Percentiles rank a stretch among this genome's conserved stretches.
These are phyloP conservation scores for Lates calcarifer DNA, from an alignment of 2,113 vertebrate genomes.

Conservation along the genomic window DNA sequence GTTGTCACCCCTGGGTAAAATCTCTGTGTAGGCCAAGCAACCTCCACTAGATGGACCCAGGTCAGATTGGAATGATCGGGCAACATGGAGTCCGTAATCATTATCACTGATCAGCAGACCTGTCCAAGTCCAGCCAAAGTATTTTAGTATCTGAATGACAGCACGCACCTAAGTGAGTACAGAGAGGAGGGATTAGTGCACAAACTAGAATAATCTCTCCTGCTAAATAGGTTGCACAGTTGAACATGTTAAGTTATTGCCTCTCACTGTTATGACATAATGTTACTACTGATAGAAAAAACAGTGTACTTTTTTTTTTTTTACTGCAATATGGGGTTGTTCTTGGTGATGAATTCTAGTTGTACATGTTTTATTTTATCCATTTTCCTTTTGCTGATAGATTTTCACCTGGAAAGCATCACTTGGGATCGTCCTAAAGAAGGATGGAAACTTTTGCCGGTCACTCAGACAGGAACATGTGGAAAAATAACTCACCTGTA, in stretches of 20 bases:
- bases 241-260: background rate
- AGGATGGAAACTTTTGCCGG: too few species aligned
- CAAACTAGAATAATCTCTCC: background rate
- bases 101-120: slow-evolving; percentile 51
- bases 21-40: slow-evolving; percentile 76
- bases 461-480: too few species aligned
- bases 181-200: background rate
- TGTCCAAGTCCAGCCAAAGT: slow-evolving; percentile 65
- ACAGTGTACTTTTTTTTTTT: too few species aligned
- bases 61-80: slow-evolving; percentile 43
- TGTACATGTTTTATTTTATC: too few species aligned
- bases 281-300: too few species aligned
- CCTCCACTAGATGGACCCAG: slow-evolving; percentile 26
- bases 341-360: too few species aligned
- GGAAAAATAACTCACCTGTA: too few species aligned
- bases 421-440: too few species aligned
- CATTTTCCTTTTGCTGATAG: too few species aligned
- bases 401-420: too few species aligned
- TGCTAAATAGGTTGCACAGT: background rate
- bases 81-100: slow-evolving; percentile 54
- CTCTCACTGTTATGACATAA: background rate
- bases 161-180: slow-evolving; percentile 42
- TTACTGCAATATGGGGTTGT: too few species aligned
- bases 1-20: slow-evolving; percentile 68
- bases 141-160: slow-evolving; percentile 66